A percentile compares a stretch with the other conserved stretches of the same genome.
Conservation (phyloP, 1,140 invertebrate species). For the Drosophila saltans region DNA sequence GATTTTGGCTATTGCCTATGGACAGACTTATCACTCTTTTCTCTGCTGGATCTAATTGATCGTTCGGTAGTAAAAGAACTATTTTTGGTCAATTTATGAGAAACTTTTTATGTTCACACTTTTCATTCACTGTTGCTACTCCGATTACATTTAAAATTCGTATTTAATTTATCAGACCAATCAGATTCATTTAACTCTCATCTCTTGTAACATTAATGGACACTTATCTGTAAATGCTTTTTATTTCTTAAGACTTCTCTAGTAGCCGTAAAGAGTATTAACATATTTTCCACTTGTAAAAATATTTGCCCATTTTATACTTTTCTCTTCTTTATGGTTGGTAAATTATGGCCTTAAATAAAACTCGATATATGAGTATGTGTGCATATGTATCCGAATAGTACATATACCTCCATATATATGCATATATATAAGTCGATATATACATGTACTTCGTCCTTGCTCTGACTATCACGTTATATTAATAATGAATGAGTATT, state of each 20-base stretch:
- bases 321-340: constrained; percentile 22
- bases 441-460: constrained; percentile 30
- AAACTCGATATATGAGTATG: neutral
- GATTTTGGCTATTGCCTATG: too few relatives aligned
- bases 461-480: constrained; percentile 72
- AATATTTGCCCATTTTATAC: constrained; percentile 1
- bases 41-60: too few relatives aligned
- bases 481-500: constrained; percentile 82
- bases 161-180: too few relatives aligned
- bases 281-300: neutral
- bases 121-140: too few relatives aligned
- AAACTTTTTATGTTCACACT: too few relatives aligned
- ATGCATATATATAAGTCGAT: constrained; percentile 2
- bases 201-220: too few relatives aligned
- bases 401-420: neutral
- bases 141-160: too few relatives aligned
- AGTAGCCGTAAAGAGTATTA: constrained; percentile 36
- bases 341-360: constrained; percentile 10
- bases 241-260: neutral
- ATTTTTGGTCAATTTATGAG: too few relatives aligned
- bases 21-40: too few relatives aligned
- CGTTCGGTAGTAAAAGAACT: too few relatives aligned
- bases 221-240: neutral
- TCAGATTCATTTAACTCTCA: neutral
- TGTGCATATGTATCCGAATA: constrained; percentile 24